Evolutionary conservation across 2,113 vertebrate genomes (phyloP).

Genomic region (Tetrao urogallus): DNA sequence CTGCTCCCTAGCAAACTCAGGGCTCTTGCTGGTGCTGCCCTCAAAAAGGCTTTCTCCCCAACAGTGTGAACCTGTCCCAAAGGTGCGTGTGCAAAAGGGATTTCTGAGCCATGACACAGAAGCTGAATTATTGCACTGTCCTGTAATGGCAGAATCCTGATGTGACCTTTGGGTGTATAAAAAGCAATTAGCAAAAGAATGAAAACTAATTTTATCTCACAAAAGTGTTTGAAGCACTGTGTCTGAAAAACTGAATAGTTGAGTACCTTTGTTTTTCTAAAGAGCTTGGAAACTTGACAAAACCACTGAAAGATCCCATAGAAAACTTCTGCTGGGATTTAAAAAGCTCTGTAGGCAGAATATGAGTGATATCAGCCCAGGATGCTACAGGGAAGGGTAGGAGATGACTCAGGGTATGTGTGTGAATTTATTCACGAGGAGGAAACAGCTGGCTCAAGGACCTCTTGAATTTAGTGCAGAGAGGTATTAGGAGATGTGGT

Average conservation of each 20-base stretch:
- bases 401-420: not conserved
- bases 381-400: not conserved
- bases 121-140: not conserved
- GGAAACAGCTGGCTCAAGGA: not conserved
- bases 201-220: not conserved
- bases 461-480: not conserved
- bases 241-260: accelerated
- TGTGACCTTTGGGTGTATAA: not conserved
- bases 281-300: not conserved
- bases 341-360: not conserved
- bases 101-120: not conserved
- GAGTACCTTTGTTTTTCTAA: not conserved
- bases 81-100: not conserved
- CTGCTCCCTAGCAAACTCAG: not conserved
- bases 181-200: not conserved
- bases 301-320: not conserved
- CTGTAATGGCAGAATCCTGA: not conserved
- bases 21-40: not conserved
- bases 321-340: not conserved
- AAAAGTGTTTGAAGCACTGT: not conserved
- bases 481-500: not conserved
- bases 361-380: not conserved
- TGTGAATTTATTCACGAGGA: not conserved
- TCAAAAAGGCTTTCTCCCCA: not conserved
- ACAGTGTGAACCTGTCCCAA: not conserved